These are phyloP conservation scores for Cyphomyrus discorhynchus DNA, from an alignment of 2,113 vertebrate genomes.

Conservation along the genomic window DNA sequence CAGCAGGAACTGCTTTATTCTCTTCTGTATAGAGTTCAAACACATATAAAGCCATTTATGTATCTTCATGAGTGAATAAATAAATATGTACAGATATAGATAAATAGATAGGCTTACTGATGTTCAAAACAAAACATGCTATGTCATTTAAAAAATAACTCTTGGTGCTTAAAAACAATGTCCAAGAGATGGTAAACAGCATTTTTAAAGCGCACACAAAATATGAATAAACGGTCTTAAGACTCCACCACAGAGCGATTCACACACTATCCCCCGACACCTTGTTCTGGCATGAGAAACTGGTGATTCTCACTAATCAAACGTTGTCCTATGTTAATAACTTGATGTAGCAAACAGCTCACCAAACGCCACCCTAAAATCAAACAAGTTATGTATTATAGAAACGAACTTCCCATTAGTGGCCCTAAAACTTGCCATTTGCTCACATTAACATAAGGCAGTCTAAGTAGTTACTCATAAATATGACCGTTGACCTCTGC, in stretches of 20 bases:
- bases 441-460: background rate
- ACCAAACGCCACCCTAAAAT: background rate
- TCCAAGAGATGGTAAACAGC: background rate
- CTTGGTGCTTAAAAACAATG: constrained; percentile 2
- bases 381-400: background rate
- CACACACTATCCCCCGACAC: background rate
- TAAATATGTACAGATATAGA: background rate
- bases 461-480: background rate
- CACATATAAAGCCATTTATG: constrained; percentile 16
- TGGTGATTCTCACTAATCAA: background rate
- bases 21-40: constrained; percentile 1
- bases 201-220: background rate
- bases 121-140: background rate
- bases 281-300: background rate
- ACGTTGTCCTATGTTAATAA: background rate
- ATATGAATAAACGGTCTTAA: background rate
- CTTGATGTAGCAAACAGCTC: background rate
- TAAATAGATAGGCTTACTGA: background rate
- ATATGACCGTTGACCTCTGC: background rate
- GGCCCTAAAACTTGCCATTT: background rate
- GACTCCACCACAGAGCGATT: background rate
- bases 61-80: constrained; percentile 11
- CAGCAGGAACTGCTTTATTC: constrained; percentile 3
- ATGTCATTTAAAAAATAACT: background rate
- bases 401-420: background rate